Percentiles rank a stretch among this genome's conserved stretches.
These are phyloP conservation scores for Tuberolachnus salignus DNA, from an alignment of 2,888 invertebrate species.

Conservation along the genomic window DNA sequence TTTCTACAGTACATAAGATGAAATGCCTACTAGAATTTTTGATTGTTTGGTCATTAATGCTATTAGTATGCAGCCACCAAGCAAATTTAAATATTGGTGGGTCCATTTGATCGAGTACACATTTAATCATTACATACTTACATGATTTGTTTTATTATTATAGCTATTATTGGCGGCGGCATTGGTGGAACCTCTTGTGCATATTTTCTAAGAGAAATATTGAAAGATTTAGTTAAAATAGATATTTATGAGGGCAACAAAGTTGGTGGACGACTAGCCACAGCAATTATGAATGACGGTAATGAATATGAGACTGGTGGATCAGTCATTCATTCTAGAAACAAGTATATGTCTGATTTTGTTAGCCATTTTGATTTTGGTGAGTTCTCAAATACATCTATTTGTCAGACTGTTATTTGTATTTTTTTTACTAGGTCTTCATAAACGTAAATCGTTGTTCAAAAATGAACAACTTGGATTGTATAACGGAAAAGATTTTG, in stretches of 20 bases:
- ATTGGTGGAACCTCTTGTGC: conserved; percentile 69
- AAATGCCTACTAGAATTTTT: neutral
- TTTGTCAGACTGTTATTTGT: neutral
- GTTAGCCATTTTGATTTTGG: conserved; percentile 66
- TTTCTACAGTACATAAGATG: conserved; percentile 4
- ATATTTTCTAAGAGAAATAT: conserved; percentile 65
- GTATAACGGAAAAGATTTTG: conserved; percentile 66
- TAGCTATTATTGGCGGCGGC: conserved; percentile 70
- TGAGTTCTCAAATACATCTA: conserved; percentile 60
- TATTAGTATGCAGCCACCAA: conserved; percentile 6
- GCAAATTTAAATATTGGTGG: conserved; percentile 36
- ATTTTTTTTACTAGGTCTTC: conserved; percentile 39
- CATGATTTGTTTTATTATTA: conserved; percentile 44
- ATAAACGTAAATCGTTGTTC: conserved; percentile 44
- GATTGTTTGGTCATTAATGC: neutral
- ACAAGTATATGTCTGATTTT: conserved; percentile 68
- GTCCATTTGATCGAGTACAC: neutral
- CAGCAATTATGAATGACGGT: conserved; percentile 64
- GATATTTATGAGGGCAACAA: conserved; percentile 67
- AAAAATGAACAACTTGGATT: conserved; percentile 62
- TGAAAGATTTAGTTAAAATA: conserved; percentile 63
- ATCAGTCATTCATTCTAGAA: conserved; percentile 67
- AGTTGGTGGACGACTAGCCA: conserved; percentile 68
- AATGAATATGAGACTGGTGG: conserved; percentile 69
- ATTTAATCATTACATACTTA: neutral